Evolutionary conservation across 2,113 vertebrate species (phyloP), one percentile per base, ranked within the genome.

Genomic region (Rhineura floridana): DNA sequence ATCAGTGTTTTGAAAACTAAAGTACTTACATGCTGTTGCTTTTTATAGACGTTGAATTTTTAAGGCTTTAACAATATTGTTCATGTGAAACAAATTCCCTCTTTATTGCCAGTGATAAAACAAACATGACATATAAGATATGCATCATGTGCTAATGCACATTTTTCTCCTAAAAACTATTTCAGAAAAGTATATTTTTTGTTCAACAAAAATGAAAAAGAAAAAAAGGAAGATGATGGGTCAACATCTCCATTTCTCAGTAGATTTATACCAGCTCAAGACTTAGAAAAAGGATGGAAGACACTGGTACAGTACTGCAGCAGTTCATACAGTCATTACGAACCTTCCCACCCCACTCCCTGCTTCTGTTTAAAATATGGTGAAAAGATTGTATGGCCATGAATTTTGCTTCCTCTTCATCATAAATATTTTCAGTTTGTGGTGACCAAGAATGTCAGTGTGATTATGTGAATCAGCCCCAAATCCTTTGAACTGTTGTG

Each of bases 1-100:
- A 90, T 95, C 80, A 88, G 67, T 83, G 77, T 95, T 94, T 92
- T 80, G 87, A 88, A 92, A 62, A 93, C 82, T 79, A 70, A 93
- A 93, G 30, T 77, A 77, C 87, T 91, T 90, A 76, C 88, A 48
- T 87, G 86, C 90, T 48, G 83, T 92, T 89, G 75, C 87, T 86
- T 81, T 90, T 88, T 91, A 91, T 76, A 80, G 87, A 48, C 92
- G 44, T 84, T 87, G 85, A 36, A 84, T 81, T 79, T 73, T 17
- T 42, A 44, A 76, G n/a, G 72, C 44, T 88, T 90, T 88, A 90
- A 81, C 88, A 89, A 90, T 62, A 75, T 67, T 85, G 88, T 63
- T 93, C 36, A 83, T 89, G 70, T 89, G 63, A 92, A 91, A 88
- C 79, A 91, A 86, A 46, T 84, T 86, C 83, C 9, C 42, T 89